Evolutionary conservation across 2,113 vertebrate species (phyloP), one percentile per base, ranked within the genome.

Genomic region (Hyaena hyaena): DNA sequence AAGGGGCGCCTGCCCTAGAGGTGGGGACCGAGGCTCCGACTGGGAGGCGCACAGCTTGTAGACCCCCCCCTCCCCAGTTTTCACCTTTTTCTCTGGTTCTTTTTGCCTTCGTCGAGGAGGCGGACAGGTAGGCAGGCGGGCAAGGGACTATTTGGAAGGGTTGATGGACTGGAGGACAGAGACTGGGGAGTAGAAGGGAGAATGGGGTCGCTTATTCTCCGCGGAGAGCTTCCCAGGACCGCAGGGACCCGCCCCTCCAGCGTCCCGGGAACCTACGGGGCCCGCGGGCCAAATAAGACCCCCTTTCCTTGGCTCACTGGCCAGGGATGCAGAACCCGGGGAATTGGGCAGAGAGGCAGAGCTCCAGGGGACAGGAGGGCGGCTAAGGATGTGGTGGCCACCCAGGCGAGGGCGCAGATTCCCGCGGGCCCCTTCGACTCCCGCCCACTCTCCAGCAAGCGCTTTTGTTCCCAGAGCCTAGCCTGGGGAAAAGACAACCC

Each of bases 381-480:
- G 10, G 10, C n/a, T 26, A 10, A 50, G 55, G 45, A 50, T 21
- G 12, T 19, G 2, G 55, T 9, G 48, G 71, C 43, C 90, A 74
- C 88, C 43, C 58, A 2, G 39, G 48, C 15, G 17, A 5, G 4
- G 69, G 11, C 33, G 19, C 77, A 3, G 93, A 39, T 35, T 85
- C 81, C 81, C 10, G 31, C 23, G 12, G 88, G 23, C 24, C 45
- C 66, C 11, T 0, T 48, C 4, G 16, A 61, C 58, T 58, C 68
- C 50, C 50, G 17, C 81, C 91, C 58, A 71, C 50, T 68, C 48
- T 90, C 7, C 43, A 10, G 55, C 87, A 17, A 61, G 73, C 21
- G 93, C 83, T 96, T 97, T 92, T 96, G 97, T 96, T 92, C 43
- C 92, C 89, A 0, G 43, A 90, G 73, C 53, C 81, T 83, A 50